A percentile compares a stretch with the other conserved stretches of the same genome.
Conservation (phyloP, 2,888 invertebrate genomes). For the Nycteola revayana region DNA sequence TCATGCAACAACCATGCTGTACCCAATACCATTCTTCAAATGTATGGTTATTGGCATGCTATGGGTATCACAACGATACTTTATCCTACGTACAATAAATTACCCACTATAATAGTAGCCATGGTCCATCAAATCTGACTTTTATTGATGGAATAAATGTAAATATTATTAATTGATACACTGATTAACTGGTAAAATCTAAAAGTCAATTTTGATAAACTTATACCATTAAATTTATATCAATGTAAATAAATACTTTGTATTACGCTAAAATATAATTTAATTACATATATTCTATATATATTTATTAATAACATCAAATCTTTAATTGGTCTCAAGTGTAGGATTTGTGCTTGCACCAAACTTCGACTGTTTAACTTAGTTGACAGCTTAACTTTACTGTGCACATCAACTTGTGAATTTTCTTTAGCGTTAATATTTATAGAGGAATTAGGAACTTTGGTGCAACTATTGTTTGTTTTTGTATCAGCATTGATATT, state of each 20-base stretch:
- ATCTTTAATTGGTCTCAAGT: no score
- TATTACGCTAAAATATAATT: slow-evolving; percentile 7
- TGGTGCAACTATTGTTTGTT: slow-evolving; percentile 22
- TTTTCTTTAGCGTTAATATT: slow-evolving; percentile 2
- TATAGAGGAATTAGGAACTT: slow-evolving; percentile 19
- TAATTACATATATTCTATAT: no score
- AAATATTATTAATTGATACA: no score
- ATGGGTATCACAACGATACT: slow-evolving; percentile 26
- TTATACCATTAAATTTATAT: slow-evolving; percentile 10
- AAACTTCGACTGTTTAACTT: slow-evolving; percentile 20
- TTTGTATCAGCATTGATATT: slow-evolving; percentile 47
- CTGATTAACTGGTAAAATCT: no score
- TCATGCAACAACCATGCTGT: slow-evolving; percentile 71
- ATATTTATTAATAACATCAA: no score
- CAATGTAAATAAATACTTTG: slow-evolving; percentile 14
- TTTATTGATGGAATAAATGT: background rate
- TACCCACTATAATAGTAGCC: slow-evolving; percentile 15
- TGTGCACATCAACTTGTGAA: background rate
- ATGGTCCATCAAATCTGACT: slow-evolving; percentile 30
- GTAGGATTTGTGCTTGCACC: slow-evolving; percentile 20
- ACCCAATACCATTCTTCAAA: slow-evolving; percentile 40
- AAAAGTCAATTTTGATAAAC: slow-evolving; percentile 30
- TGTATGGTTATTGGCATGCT: slow-evolving; percentile 54
- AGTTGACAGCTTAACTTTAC: background rate
- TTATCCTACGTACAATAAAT: slow-evolving; percentile 17